These are phyloP conservation scores for Lasioglossum zephyrum DNA, from an alignment of 2,888 invertebrate genomes.

Conservation along the genomic window DNA sequence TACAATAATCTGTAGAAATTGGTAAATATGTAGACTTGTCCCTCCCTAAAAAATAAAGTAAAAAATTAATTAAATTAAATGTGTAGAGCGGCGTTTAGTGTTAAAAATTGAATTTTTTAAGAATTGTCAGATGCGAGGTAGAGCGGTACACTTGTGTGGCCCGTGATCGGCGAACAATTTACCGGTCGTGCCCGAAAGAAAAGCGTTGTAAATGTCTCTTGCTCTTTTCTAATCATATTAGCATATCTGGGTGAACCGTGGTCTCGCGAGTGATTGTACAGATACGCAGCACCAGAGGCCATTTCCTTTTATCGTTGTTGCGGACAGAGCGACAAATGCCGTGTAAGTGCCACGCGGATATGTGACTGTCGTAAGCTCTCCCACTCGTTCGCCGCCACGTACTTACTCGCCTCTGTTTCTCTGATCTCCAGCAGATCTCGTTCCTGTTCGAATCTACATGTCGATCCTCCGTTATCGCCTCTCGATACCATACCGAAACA, in stretches of 20 bases:
- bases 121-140: not conserved
- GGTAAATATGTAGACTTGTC: too few relatives aligned
- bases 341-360: slow-evolving; percentile 59
- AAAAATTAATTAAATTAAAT: too few relatives aligned
- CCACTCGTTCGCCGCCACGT: slow-evolving; percentile 46
- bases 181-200: slow-evolving; percentile 34
- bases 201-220: slow-evolving; percentile 48
- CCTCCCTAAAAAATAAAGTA: too few relatives aligned
- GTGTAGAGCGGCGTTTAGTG: not conserved
- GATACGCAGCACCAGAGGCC: slow-evolving; percentile 58
- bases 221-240: slow-evolving; percentile 61
- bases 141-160: slow-evolving; percentile 12
- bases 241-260: slow-evolving; percentile 56
- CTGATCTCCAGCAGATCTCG: slow-evolving; percentile 18
- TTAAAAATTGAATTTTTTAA: slow-evolving; percentile 13
- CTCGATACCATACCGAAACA: not conserved
- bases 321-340: slow-evolving; percentile 59
- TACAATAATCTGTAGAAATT: not conserved
- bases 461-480: not conserved
- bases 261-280: slow-evolving; percentile 57
- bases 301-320: slow-evolving; percentile 71
- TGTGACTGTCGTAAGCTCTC: slow-evolving; percentile 69
- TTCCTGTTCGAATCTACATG: slow-evolving; percentile 29
- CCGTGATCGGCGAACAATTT: slow-evolving; percentile 37
- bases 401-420: slow-evolving; percentile 24